These are phyloP conservation scores for Palythoa grandis DNA, from an alignment of 92 coral and sea anemone genomes.

Conservation along the genomic window DNA sequence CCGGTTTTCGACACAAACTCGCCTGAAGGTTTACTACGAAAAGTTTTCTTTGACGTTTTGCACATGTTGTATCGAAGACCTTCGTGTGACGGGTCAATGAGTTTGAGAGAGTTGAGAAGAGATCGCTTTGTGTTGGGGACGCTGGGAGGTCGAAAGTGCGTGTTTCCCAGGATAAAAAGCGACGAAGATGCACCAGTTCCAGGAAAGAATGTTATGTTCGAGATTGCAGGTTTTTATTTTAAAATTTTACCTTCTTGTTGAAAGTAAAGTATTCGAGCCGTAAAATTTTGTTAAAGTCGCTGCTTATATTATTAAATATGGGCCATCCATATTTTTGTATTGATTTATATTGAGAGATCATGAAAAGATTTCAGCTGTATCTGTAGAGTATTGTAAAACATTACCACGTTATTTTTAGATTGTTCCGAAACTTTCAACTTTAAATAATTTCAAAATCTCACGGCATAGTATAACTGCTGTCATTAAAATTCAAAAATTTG, in stretches of 20 bases:
- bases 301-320: background rate
- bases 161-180: constrained; percentile 35
- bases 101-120: constrained; percentile 78
- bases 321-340: too few relatives aligned
- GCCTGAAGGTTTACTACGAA: constrained; percentile 83
- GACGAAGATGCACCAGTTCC: constrained; percentile 38
- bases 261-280: background rate
- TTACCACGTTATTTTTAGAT: too few relatives aligned
- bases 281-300: background rate
- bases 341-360: too few relatives aligned
- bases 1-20: constrained; percentile 75
- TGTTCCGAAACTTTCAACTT: too few relatives aligned
- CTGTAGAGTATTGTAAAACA: background rate
- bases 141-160: constrained; percentile 58
- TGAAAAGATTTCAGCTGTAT: background rate
- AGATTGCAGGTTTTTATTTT: constrained; percentile 35
- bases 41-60: constrained; percentile 87
- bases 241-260: constrained; percentile 5
- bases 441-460: too few relatives aligned
- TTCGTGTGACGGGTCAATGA: constrained; percentile 65
- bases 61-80: constrained; percentile 78
- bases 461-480: too few relatives aligned
- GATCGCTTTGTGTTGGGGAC: constrained; percentile 74
- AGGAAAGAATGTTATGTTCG: constrained; percentile 41
- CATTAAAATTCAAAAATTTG: too few relatives aligned